Evolutionary conservation across 2,113 vertebrate species (phyloP), one percentile per base, ranked within the genome.

Genomic region (Verasper variegatus): DNA sequence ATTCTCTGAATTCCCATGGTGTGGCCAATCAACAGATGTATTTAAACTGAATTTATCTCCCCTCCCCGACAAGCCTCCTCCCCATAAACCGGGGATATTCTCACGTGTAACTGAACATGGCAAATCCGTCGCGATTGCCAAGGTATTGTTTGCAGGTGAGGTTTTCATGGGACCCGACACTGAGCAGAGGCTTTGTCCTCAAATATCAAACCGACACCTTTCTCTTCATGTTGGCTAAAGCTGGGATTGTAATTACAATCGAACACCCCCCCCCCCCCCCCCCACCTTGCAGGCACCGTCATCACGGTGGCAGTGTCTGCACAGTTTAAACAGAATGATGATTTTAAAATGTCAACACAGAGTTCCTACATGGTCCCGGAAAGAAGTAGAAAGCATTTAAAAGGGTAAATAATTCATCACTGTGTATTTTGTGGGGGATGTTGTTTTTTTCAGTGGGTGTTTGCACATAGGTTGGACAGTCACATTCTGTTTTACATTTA

Each of bases 1-100:
- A 86, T 84, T 75, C 47, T 72, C 62, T 71, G 77, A 79, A 92
- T 90, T 91, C 89, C 89, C 86, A 81, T 64, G 26, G 74, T 87
- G 89, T 56, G 76, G 86, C 79, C 89, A 88, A 90, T 89, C 89
- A 89, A 84, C 85, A 88, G 83, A 89, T 90, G 89, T 86, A 71
- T 79, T 87, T 84, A 78, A 86, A 76, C 59, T 21, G 56, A 87
- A 80, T 71, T 57, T 67, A 63, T 76, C 58, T 37, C 56, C 49
- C 31, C 60, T 65, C 55, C 63, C 71, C 31, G 31, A 35, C 61
- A 57, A 77, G 40, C 40, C 40, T 13, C 12, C 40, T 42, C 11
- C 63, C 49, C 65, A 20, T 12, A 64, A 58, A 37, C 31, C 64
- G 6, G 24, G 7, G 74, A 77, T 69, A 71, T 62, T 62, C 58